Conservation (phyloP, 2,888 invertebrate genomes). For the Deilephila elpenor region DNA sequence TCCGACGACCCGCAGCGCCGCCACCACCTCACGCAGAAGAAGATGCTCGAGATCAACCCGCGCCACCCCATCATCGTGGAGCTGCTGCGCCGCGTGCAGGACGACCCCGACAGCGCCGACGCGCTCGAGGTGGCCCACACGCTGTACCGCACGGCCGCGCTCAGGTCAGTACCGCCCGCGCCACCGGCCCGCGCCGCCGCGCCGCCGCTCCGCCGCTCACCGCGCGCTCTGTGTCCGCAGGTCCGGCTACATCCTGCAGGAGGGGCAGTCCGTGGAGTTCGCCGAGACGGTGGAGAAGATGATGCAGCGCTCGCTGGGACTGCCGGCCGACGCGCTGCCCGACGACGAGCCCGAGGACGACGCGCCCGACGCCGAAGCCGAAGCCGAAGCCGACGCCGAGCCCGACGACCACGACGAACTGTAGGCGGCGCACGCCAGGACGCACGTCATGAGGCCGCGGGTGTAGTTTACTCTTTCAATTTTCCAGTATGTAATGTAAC, state of each 20-base stretch:
- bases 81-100: constrained; percentile 90
- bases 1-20: constrained; percentile 94
- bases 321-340: constrained; percentile 88
- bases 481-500: constrained; percentile 23
- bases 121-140: constrained; percentile 91
- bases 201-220: constrained; percentile 80
- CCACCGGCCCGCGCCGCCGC: constrained; percentile 36
- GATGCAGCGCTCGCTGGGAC: constrained; percentile 92
- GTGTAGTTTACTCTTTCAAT: constrained; percentile 30
- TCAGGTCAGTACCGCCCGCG: constrained; percentile 37
- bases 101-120: constrained; percentile 41
- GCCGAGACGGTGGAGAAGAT: constrained; percentile 95
- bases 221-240: constrained; percentile 87
- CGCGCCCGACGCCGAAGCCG: constrained; percentile 44
- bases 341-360: constrained; percentile 50
- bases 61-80: constrained; percentile 97
- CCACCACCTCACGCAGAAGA: constrained; percentile 97
- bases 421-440: constrained; percentile 42
- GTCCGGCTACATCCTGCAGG: constrained; percentile 95
- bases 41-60: constrained; percentile 98
- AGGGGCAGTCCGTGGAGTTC: constrained; percentile 88
- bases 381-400: constrained; percentile 37
- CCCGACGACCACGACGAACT: constrained; percentile 66
- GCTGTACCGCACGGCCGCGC: constrained; percentile 94
- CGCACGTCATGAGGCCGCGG: not conserved